Percentiles rank a stretch among this genome's conserved stretches.
These are phyloP conservation scores for Bradynema listronoti DNA, from an alignment of 1,140 invertebrate species.

Conservation along the genomic window DNA sequence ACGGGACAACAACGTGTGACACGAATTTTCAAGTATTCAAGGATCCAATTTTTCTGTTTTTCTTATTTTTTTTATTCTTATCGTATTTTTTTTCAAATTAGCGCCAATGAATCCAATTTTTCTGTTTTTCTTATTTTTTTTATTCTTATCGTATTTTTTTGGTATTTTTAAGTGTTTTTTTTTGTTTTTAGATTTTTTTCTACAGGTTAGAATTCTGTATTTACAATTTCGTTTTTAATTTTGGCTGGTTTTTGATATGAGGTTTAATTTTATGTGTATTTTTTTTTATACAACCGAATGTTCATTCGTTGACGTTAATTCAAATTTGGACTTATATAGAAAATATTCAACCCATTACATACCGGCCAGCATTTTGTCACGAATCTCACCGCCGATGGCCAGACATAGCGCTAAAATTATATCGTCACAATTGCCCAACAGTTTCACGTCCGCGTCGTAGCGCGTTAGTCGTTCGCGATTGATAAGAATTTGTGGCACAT, in stretches of 20 bases:
- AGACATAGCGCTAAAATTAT: constrained; percentile 30
- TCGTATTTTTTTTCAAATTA: too few species aligned
- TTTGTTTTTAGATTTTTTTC: too few species aligned
- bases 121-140: too few species aligned
- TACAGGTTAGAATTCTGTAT: too few species aligned
- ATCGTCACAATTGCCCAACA: constrained; percentile 31
- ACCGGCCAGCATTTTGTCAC: constrained; percentile 38
- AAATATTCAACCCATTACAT: constrained; percentile 2
- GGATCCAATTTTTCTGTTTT: constrained; percentile 2
- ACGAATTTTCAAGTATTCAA: too few species aligned
- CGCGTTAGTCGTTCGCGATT: constrained; percentile 28
- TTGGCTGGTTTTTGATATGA: not conserved
- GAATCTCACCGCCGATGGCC: constrained; percentile 33
- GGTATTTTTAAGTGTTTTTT: too few species aligned
- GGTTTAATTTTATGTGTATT: not conserved
- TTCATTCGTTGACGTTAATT: constrained; percentile 4
- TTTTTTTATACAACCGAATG: not conserved
- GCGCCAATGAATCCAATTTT: too few species aligned
- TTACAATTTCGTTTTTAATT: too few species aligned
- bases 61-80: too few species aligned
- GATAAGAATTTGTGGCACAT: constrained; percentile 40
- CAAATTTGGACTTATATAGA: constrained; percentile 4
- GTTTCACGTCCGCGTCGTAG: constrained; percentile 38
- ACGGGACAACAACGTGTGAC: too few species aligned
- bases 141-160: too few species aligned